These are phyloP conservation scores for Mola mola DNA, from an alignment of 2,113 vertebrate species.

Conservation along the genomic window DNA sequence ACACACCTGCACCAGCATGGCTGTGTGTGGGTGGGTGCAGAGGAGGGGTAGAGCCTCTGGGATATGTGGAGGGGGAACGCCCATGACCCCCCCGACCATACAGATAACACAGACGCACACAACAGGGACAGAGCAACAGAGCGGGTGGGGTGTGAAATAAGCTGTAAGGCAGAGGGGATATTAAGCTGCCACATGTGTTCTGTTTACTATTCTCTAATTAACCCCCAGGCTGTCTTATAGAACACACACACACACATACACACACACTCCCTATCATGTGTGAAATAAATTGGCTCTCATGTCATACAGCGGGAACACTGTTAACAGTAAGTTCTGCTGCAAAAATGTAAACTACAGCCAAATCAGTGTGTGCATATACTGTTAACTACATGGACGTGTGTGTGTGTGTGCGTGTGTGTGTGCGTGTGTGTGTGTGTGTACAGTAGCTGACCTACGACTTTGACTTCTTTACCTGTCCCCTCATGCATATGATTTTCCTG, in stretches of 20 bases:
- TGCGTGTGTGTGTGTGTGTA: slow-evolving; percentile 7
- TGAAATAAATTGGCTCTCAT: slow-evolving; percentile 39
- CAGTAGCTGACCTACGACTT: slow-evolving; percentile 41
- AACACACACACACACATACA: slow-evolving; percentile 39
- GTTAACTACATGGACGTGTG: slow-evolving; percentile 18
- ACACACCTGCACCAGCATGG: slow-evolving; percentile 76
- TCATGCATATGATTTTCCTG: slow-evolving; percentile 26
- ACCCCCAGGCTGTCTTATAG: slow-evolving; percentile 76
- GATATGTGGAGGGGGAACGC: slow-evolving; percentile 66
- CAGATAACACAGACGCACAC: slow-evolving; percentile 47
- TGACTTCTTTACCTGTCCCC: slow-evolving; percentile 30
- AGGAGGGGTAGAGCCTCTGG: slow-evolving; percentile 56
- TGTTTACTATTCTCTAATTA: slow-evolving; percentile 82
- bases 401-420: slow-evolving; percentile 2
- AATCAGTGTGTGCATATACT: background rate
- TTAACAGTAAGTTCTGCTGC: background rate
- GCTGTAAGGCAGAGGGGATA: slow-evolving; percentile 77
- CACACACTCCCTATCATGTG: slow-evolving; percentile 34
- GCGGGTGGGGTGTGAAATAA: slow-evolving; percentile 79
- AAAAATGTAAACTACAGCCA: background rate
- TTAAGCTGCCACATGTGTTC: slow-evolving; percentile 81
- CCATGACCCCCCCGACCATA: slow-evolving; percentile 69
- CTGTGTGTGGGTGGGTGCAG: slow-evolving; percentile 30
- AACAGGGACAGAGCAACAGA: slow-evolving; percentile 76
- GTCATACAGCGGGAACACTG: slow-evolving; percentile 45